Evolutionary conservation across 1,140 invertebrate genomes (phyloP).

Genomic region (Leucophenga varia): DNA sequence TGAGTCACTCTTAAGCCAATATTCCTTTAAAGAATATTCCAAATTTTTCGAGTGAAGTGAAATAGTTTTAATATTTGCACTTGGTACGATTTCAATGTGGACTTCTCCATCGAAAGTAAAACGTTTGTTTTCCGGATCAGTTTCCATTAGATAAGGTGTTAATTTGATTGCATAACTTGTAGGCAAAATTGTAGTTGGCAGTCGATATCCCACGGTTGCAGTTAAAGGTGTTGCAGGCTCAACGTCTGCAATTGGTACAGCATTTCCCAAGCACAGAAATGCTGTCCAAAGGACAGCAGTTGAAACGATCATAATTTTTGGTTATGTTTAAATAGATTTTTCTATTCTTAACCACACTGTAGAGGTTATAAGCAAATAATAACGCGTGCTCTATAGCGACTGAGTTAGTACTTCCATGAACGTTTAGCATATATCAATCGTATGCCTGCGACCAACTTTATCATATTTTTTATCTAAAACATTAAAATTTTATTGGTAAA

Average conservation of each 20-base stretch:
- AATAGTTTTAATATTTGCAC: conserved; percentile 49
- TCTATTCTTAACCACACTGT: too few relatives aligned
- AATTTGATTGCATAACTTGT: conserved; percentile 67
- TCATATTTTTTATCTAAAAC: too few relatives aligned
- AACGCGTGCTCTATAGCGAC: too few relatives aligned
- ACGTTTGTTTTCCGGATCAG: conserved; percentile 52
- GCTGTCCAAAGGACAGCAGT: conserved; percentile 26
- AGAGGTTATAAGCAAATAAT: too few relatives aligned
- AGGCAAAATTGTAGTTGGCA: conserved; percentile 56
- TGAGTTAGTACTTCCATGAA: too few relatives aligned
- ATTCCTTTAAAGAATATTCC: conserved; percentile 45
- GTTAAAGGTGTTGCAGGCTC: conserved; percentile 15
- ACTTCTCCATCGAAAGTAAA: conserved; percentile 67
- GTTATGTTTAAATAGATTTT: too few relatives aligned
- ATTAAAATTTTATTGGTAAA: too few relatives aligned
- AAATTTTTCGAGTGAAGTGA: conserved; percentile 68
- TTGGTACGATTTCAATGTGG: conserved; percentile 57
- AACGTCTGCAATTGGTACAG: conserved; percentile 10
- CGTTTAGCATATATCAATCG: too few relatives aligned
- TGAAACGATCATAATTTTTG: too few relatives aligned
- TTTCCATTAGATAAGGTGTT: conserved; percentile 61
- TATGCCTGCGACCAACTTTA: too few relatives aligned
- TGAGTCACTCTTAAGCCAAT: conserved; percentile 35
- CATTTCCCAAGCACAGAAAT: conserved; percentile 22
- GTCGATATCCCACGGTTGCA: conserved; percentile 30